These are phyloP conservation scores for Papilio glaucus DNA, from an alignment of 1,140 invertebrate species.

Conservation along the genomic window DNA sequence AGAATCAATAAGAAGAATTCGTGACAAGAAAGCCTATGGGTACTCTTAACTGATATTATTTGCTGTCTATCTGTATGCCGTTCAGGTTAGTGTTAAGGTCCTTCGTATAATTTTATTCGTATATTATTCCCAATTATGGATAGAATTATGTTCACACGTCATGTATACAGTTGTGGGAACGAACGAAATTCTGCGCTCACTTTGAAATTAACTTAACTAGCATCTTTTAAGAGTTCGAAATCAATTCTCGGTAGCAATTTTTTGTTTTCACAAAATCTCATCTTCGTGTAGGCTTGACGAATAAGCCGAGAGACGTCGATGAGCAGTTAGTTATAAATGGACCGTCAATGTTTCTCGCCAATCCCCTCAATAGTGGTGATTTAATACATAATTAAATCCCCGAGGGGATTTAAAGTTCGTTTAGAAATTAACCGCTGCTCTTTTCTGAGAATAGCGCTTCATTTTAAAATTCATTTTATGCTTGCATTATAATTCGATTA, in stretches of 20 bases:
- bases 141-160: no score
- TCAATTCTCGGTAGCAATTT: neutral
- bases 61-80: no score
- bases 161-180: no score
- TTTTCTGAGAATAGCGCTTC: neutral
- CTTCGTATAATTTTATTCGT: no score
- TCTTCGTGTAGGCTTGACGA: slow-evolving; percentile 12
- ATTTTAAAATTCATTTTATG: neutral
- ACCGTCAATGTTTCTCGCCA: neutral
- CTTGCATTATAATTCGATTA: neutral
- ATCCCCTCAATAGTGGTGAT: slow-evolving; percentile 12
- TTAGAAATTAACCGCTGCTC: neutral
- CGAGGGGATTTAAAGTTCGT: slow-evolving; percentile 1
- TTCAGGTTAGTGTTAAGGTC: no score
- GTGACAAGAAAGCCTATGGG: no score
- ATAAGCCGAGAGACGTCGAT: slow-evolving; percentile 16
- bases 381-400: slow-evolving; percentile 22
- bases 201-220: neutral
- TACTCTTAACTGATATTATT: no score
- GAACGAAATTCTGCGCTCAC: no score
- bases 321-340: slow-evolving; percentile 15
- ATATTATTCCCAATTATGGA: no score
- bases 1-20: no score
- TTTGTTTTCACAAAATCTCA: slow-evolving; percentile 1
- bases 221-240: neutral